These are phyloP conservation scores for Muraenolepis orangiensis DNA, from an alignment of 2,797 vertebrate species.

Conservation along the genomic window DNA sequence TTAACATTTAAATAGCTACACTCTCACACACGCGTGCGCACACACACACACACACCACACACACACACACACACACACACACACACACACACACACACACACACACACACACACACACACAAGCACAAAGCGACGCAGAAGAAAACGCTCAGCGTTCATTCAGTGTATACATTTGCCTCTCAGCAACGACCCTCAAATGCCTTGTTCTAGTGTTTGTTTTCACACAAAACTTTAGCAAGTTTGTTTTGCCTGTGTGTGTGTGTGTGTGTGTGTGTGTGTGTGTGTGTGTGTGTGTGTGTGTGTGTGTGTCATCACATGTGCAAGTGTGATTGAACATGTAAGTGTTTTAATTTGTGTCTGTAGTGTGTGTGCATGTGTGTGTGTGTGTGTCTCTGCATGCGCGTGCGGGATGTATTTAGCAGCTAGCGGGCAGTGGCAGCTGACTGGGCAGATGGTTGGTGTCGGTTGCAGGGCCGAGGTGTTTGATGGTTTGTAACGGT, in stretches of 20 bases:
- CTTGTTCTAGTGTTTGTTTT: background rate
- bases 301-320: background rate
- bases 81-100: background rate
- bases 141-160: background rate
- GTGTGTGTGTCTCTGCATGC: conserved; percentile 22
- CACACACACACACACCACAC: background rate
- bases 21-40: background rate
- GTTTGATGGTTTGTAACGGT: conserved; percentile 83
- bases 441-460: conserved; percentile 86
- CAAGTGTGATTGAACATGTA: no score
- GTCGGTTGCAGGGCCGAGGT: conserved; percentile 76
- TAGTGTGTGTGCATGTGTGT: background rate
- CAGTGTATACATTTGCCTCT: no score
- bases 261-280: conserved; percentile 9
- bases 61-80: background rate
- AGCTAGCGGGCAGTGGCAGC: conserved; percentile 69
- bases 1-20: background rate
- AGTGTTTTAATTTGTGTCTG: no score
- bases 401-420: conserved; percentile 14
- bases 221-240: background rate
- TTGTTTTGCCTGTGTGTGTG: background rate
- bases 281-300: conserved; percentile 5
- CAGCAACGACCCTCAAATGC: background rate
- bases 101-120: background rate
- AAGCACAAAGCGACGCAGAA: background rate